phyloP scores from a whole-genome alignment of 2,797 vertebrate species.

The Netta rufina region DNA sequence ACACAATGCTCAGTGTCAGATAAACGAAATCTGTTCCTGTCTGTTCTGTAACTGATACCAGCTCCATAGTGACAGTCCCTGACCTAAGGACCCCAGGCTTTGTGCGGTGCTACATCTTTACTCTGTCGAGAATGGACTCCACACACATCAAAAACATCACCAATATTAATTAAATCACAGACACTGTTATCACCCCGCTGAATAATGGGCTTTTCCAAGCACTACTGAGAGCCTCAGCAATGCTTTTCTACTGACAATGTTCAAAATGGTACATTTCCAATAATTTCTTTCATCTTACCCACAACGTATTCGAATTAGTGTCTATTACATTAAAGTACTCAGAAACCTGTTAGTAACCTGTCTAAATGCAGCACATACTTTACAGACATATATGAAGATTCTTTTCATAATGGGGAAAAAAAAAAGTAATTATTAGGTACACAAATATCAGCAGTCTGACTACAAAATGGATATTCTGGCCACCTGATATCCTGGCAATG shows the following conservation, averaged over 20 bases:
- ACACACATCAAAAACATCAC: conserved; percentile 63
- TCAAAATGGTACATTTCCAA: background rate
- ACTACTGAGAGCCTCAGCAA: background rate
- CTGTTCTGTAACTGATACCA: conserved; percentile 80
- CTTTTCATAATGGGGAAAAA: background rate
- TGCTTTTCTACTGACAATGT: background rate
- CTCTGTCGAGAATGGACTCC: conserved; percentile 71
- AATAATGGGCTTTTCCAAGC: conserved; percentile 59
- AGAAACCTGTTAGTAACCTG: background rate
- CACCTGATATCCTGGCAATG: rapidly evolving
- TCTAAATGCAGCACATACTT: rapidly evolving
- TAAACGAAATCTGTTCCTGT: conserved; percentile 79
- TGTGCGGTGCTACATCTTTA: conserved; percentile 74
- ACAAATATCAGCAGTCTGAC: background rate
- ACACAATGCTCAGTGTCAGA: conserved; percentile 78
- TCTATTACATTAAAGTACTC: background rate
- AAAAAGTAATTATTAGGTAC: rapidly evolving
- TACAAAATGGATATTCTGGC: background rate
- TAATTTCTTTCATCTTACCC: background rate
- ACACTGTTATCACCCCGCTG: conserved; percentile 67
- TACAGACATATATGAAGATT: rapidly evolving
- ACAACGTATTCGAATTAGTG: background rate
- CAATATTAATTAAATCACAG: conserved; percentile 68
- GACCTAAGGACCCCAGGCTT: conserved; percentile 76
- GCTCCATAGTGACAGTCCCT: conserved; percentile 77